Evolutionary conservation across 2,888 invertebrate species (phyloP).

Genomic region (Sepiola atlantica): DNA sequence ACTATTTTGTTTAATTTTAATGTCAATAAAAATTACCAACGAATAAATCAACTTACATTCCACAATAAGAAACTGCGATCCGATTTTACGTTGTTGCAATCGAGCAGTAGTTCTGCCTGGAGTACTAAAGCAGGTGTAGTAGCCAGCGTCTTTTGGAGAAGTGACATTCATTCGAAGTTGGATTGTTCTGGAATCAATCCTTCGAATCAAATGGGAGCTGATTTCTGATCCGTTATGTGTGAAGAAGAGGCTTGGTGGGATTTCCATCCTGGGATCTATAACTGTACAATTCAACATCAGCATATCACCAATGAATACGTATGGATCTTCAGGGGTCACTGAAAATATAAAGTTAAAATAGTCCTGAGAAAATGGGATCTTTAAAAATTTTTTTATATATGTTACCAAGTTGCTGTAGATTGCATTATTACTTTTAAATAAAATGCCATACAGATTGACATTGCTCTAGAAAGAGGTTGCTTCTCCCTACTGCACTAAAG

Average conservation of each 20-base stretch:
- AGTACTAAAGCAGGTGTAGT: neutral
- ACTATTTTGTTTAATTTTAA: no score
- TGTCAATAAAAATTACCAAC: neutral
- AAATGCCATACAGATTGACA: neutral
- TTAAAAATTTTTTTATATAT: neutral
- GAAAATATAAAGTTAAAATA: neutral
- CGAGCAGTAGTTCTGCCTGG: neutral
- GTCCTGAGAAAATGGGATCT: neutral
- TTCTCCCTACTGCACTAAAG: no score
- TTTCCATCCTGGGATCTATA: conserved; percentile 2
- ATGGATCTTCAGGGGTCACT: conserved; percentile 41
- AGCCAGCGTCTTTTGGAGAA: conserved; percentile 34
- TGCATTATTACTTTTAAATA: neutral
- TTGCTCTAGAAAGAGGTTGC: no score
- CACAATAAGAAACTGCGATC: conserved; percentile 39
- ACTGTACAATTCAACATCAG: conserved; percentile 16
- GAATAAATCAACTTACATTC: conserved; percentile 3
- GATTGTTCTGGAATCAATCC: conserved; percentile 5
- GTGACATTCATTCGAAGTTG: neutral
- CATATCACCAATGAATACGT: neutral
- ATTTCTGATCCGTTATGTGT: neutral
- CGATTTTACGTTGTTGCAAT: neutral
- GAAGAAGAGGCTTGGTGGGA: neutral
- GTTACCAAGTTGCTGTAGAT: neutral
- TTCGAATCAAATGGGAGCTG: neutral